Conservation (phyloP, 30 jellyfish, hydroid and myxozoan species). For the Aurelia aurita complex sp. Pacific region DNA sequence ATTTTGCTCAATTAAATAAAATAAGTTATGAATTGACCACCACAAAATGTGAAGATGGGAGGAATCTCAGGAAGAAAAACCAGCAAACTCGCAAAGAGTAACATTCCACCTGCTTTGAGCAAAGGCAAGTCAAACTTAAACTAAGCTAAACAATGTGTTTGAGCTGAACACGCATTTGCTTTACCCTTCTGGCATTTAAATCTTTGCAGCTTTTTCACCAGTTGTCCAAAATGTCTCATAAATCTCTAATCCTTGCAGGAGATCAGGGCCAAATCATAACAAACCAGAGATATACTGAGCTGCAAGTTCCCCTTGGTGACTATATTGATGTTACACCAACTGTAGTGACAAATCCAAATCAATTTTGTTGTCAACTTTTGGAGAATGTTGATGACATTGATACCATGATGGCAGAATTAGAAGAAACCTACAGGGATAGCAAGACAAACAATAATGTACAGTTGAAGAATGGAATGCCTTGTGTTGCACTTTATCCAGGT, state of each 20-base stretch:
- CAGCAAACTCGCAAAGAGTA: no score
- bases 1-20: no score
- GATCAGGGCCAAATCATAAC: conserved; percentile 37
- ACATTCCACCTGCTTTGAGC: no score
- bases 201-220: no score
- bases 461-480: conserved; percentile 83
- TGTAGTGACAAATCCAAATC: conserved; percentile 56
- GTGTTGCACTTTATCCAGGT: conserved; percentile 88
- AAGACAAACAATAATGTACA: conserved; percentile 13
- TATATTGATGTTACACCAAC: conserved; percentile 86
- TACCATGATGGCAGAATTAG: conserved; percentile 76
- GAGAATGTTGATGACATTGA: conserved; percentile 72
- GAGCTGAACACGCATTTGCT: no score
- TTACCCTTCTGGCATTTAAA: no score
- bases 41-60: no score
- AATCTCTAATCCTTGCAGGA: neutral
- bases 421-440: conserved; percentile 54
- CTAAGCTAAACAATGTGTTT: no score
- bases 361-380: conserved; percentile 87
- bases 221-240: no score
- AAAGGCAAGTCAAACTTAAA: no score
- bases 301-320: conserved; percentile 33
- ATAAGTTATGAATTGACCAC: no score
- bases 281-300: conserved; percentile 33
- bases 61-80: no score